Evolutionary conservation across 2,888 invertebrate species (phyloP).

Genomic region (Deladenus siricidicola): DNA sequence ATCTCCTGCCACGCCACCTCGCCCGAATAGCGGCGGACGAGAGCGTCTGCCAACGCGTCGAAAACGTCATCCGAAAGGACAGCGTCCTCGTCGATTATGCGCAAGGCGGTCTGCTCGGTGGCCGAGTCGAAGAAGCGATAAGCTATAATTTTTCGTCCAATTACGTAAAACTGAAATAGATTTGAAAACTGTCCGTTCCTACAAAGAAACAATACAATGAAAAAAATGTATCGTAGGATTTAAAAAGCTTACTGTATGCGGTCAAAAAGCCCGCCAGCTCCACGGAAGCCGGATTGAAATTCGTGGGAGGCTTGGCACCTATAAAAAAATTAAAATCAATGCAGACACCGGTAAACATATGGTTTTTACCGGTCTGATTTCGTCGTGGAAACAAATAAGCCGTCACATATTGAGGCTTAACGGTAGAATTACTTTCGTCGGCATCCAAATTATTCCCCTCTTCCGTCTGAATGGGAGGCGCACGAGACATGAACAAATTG

Average conservation of each 20-base stretch:
- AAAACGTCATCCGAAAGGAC: constrained; percentile 32
- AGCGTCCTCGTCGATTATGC: constrained; percentile 50
- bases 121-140: constrained; percentile 48
- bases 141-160: too few species aligned
- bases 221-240: neutral
- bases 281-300: constrained; percentile 49
- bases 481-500: constrained; percentile 49
- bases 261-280: constrained; percentile 52
- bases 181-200: constrained; percentile 3
- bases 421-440: constrained; percentile 31
- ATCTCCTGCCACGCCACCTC: neutral
- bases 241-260: constrained; percentile 38
- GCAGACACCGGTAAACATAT: too few species aligned
- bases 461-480: constrained; percentile 39
- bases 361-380: constrained; percentile 22
- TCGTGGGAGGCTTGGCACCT: constrained; percentile 9
- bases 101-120: constrained; percentile 41
- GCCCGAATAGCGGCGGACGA: neutral
- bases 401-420: constrained; percentile 36
- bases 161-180: too few species aligned
- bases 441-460: constrained; percentile 23
- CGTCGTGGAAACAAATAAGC: constrained; percentile 48
- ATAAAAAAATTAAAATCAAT: neutral
- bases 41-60: constrained; percentile 3
- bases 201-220: neutral